phyloP scores from a whole-genome alignment of 2,113 vertebrate species.

The Halcyon malimbica region DNA sequence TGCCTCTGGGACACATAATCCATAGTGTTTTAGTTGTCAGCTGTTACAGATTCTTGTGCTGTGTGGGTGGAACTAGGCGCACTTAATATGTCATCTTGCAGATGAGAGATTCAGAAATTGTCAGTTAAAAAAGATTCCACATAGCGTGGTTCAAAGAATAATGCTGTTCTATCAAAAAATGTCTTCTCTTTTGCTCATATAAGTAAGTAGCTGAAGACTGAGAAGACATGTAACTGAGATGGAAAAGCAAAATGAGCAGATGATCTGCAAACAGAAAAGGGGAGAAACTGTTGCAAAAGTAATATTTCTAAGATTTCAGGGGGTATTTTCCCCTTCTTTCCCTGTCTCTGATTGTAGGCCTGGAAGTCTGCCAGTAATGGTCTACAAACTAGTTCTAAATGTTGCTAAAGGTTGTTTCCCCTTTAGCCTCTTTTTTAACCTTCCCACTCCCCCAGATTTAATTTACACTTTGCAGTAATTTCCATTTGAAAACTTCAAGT shows the following conservation, averaged over 20 bases:
- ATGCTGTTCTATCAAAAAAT: background rate
- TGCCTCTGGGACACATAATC: background rate
- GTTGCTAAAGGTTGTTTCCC: background rate
- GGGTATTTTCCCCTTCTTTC: background rate
- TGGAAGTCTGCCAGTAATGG: background rate
- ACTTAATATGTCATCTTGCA: background rate
- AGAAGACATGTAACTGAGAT: background rate
- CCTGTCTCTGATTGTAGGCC: background rate
- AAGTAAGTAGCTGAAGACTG: background rate
- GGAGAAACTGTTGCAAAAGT: background rate
- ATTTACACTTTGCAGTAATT: background rate
- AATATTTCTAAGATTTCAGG: background rate
- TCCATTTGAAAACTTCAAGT: background rate
- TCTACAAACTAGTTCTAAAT: background rate
- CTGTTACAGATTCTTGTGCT: background rate
- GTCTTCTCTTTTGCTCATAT: background rate
- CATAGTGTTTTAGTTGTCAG: background rate
- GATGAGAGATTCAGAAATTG: background rate
- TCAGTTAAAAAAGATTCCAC: background rate
- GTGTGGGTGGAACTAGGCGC: background rate
- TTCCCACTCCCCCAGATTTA: background rate
- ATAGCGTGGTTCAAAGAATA: background rate
- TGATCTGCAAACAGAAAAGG: background rate
- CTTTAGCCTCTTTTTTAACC: fast-evolving
- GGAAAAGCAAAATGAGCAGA: background rate